Evolutionary conservation across 2,888 invertebrate genomes (phyloP), one percentile per base, ranked within the genome.

Genomic region (Tetropium fuscum): DNA sequence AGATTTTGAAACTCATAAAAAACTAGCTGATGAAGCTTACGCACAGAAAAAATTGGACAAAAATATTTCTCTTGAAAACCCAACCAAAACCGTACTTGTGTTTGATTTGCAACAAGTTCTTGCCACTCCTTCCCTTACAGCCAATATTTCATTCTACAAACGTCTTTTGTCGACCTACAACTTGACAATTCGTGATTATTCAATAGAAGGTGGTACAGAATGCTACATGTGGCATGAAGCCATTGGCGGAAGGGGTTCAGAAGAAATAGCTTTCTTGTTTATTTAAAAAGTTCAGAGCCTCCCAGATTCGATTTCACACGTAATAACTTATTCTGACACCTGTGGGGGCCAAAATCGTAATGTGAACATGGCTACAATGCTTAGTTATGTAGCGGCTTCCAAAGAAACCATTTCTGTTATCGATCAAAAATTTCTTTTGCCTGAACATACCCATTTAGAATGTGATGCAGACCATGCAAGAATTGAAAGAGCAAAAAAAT

Each of bases 271-370:
- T 27, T 27, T 51, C 8, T 56, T 49, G 15, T 8, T 60, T 1
- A 49, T 41, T 3, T 38, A 40, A 40, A 55, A 55, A 43, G 22
- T 60, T 22, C n/a, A 60, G 49, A 56, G 41, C 25, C 27, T 27
- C n/a, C 27, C 27, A 27, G n/a, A 6, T 27, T 8, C 6, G 25
- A 20, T 18, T 25, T 15, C 13, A n/a, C 53, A 60, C 49, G 61
- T 67, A 16, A 51, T 49, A 25, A 59, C 55, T 5, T 65, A 69
- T 32, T 69, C 66, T 10, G 68, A 69, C 25, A 61, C 60, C 43
- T 69, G 66, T 59, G 65, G 65, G 3, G 68, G 66, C 10, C 67
- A 70, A 60, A 70, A 69, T 30, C 56, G 60, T 25, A 66, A 69
- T 30, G 60, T 64, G 22, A 64, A 61, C 38, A 63, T 71, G 56